phyloP scores from a whole-genome alignment of 2,113 vertebrate genomes.

The Otis tarda region DNA sequence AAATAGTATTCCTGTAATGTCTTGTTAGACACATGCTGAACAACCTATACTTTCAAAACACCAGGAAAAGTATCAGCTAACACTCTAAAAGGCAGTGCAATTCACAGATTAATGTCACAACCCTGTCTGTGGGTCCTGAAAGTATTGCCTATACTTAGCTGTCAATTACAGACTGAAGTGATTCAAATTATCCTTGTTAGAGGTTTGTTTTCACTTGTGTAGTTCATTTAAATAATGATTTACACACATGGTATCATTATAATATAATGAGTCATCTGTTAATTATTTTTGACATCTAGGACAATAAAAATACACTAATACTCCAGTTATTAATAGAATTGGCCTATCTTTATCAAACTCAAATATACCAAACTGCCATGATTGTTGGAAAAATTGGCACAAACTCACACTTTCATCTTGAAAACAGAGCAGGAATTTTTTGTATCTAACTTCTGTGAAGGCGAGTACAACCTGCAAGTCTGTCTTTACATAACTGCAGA shows the following conservation, averaged over 20 bases:
- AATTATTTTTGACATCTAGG: slow-evolving; percentile 43
- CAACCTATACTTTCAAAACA: neutral
- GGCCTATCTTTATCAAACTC: neutral
- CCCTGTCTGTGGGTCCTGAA: neutral
- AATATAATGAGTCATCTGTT: slow-evolving; percentile 36
- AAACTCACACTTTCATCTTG: neutral
- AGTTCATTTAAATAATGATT: neutral
- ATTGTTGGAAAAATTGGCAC: slow-evolving; percentile 11
- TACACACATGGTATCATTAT: slow-evolving; percentile 4
- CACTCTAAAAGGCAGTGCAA: neutral
- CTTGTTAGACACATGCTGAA: neutral
- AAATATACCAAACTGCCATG: neutral
- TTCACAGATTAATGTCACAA: slow-evolving; percentile 31
- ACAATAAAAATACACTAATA: slow-evolving; percentile 33
- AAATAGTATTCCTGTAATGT: neutral
- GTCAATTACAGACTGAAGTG: neutral
- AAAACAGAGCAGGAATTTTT: neutral
- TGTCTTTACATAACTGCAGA: neutral
- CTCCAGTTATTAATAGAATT: slow-evolving; percentile 43
- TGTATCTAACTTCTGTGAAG: neutral
- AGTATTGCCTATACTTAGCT: neutral
- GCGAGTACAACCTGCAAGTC: neutral
- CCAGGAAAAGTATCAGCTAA: neutral
- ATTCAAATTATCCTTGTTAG: slow-evolving; percentile 1
- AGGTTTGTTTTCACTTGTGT: neutral